phyloP scores from a whole-genome alignment of 1,140 invertebrate genomes.

The Drosophila athabasca region DNA sequence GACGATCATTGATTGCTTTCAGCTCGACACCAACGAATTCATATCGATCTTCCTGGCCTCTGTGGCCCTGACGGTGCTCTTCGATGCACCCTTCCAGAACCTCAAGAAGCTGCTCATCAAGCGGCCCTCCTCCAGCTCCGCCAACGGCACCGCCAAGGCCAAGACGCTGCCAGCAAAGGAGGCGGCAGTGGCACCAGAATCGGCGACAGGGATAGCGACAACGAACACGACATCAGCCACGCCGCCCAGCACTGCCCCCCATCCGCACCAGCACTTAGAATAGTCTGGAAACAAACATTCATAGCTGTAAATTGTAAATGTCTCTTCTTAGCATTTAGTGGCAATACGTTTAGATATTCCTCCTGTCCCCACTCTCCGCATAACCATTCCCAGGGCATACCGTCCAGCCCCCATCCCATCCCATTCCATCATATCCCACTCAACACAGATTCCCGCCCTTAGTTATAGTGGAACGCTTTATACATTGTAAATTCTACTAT shows the following conservation, averaged over 20 bases:
- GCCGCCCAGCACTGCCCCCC: constrained; percentile 41
- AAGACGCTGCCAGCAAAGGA: background rate
- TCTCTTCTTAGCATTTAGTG: constrained; percentile 73
- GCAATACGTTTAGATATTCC: constrained; percentile 62
- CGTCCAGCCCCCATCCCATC: constrained; percentile 5
- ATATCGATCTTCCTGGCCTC: constrained; percentile 86
- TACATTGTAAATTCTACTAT: constrained; percentile 76
- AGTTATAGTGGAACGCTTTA: constrained; percentile 74
- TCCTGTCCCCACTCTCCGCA: constrained; percentile 1
- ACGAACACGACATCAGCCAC: constrained; percentile 28
- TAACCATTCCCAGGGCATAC: background rate
- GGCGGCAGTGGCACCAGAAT: background rate
- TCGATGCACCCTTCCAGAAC: constrained; percentile 89
- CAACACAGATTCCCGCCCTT: constrained; percentile 18
- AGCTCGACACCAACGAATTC: constrained; percentile 86
- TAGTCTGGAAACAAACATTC: constrained; percentile 32
- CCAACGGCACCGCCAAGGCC: background rate
- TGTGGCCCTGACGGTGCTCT: constrained; percentile 86
- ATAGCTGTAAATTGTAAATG: constrained; percentile 43
- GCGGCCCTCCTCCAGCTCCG: constrained; percentile 32
- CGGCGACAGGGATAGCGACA: constrained; percentile 7
- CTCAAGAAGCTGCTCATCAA: constrained; percentile 85
- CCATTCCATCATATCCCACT: background rate
- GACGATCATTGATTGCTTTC: background rate
- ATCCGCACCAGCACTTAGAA: constrained; percentile 60